Conservation (phyloP, 1,140 invertebrate species). For the Danaus plexippus region DNA sequence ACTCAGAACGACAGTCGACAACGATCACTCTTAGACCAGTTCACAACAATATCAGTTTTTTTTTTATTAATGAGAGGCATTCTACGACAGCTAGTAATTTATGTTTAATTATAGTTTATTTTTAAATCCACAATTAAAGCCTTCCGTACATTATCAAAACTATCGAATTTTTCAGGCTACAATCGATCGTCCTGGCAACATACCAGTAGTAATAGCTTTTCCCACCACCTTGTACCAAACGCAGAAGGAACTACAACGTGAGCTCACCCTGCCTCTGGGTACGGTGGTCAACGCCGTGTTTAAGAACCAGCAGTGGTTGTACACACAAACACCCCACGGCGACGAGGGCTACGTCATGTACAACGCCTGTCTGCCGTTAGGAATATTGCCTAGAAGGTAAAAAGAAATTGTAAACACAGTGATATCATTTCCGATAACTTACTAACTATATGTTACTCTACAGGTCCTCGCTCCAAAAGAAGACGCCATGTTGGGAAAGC, state of each 20-base stretch:
- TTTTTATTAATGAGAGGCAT: no score
- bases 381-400: conserved; percentile 74
- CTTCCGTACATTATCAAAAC: no score
- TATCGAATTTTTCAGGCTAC: conserved; percentile 72
- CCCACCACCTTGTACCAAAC: conserved; percentile 83
- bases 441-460: conserved; percentile 13
- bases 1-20: no score
- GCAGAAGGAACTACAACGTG: conserved; percentile 78
- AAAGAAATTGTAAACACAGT: neutral
- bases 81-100: no score
- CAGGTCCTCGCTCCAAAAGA: conserved; percentile 63
- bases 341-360: conserved; percentile 86
- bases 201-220: conserved; percentile 84
- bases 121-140: conserved; percentile 10
- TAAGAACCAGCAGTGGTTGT: conserved; percentile 86
- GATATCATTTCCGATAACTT: conserved; percentile 1
- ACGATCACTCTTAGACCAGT: no score
- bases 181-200: conserved; percentile 82
- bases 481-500: conserved; percentile 82
- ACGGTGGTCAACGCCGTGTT: conserved; percentile 89
- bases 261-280: conserved; percentile 81
- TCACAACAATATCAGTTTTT: no score
- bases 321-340: conserved; percentile 84
- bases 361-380: conserved; percentile 80
- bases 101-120: no score